Evolutionary conservation across 2,797 vertebrate species (phyloP), one percentile per base, ranked within the genome.

Genomic region (Lutjanus argentimaculatus): DNA sequence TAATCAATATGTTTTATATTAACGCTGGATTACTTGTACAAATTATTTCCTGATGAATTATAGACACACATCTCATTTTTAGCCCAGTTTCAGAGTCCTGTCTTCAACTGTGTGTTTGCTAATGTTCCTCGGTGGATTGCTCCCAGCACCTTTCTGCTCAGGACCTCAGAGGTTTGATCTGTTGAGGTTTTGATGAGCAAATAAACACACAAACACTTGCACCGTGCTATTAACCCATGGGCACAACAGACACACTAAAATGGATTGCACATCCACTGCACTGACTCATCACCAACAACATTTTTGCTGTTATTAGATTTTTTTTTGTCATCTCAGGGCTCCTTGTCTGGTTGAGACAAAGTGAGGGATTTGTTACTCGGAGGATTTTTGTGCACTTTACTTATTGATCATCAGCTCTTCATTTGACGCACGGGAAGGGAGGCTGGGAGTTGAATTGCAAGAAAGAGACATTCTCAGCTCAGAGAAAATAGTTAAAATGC

Each of bases 401-500:
- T 40, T 61, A 76, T 72, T 79, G 72, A 81, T 69, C 51, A 81
- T 69, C 51, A 22, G n/a, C 43, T 75, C 17, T 68, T 10, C 46
- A 11, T 13, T 22, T 62, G 53, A n/a, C 36, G 45, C 40, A 40
- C 14, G 4, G 19, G 30, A 45, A n/a, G 45, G 48, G 46, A 69
- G 22, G 13, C 14, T 21, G 55, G 57, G 53, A 66, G 75, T 3
- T 45, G 42, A 25, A 36, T 58, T 48, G 19, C 22, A 22, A 48
- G 43, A 73, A 79, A 52, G 43, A n/a, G 16, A 36, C 17, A 13
- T 42, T 25, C 22, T 16, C 11, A 69, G 7, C 15, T 17, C 7
- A 22, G 46, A 67, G 15, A 17, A 30, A 12, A 30, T 17, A 30
- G 6, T 48, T 56, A 0, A 53, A 42, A 36, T 63, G 14, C 48